Evolutionary conservation across 2,888 invertebrate species (phyloP), one percentile per base, ranked within the genome.

Genomic region (Ophonus ardosiacus): DNA sequence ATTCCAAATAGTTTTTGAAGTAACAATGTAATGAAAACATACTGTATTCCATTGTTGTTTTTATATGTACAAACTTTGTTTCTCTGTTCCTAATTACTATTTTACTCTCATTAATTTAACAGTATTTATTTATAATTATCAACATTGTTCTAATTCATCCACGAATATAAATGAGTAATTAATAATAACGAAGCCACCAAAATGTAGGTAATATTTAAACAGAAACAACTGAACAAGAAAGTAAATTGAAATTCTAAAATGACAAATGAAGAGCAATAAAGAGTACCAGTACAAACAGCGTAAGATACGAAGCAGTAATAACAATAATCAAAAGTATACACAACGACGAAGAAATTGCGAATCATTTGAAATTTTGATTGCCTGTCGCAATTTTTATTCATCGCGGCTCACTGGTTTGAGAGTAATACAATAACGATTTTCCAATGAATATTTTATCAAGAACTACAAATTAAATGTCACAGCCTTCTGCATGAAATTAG

Each of bases 221-320:
- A 38, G n/a, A 31, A 24, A 63, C 63, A 63, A 63, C 24, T 31
- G 38, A 24, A 51, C 8, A 21, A 51, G 76, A 76, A 76, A 76
- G 43, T 76, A 76, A 51, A 76, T 76, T 76, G 51, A 76, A 76
- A 76, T 76, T 17, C 18, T 51, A 76, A 71, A 76, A 76, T 76
- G 76, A 76, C 76, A 76, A 76, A 51, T 18, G 76, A 71, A 68
- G 68, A 13, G 68, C 68, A 31, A 68, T 68, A 68, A 68, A 68
- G 38, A 68, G 38, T 38, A 17, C 24, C 59, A 59, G 59, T 59
- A 59, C 59, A 59, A 59, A 59, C 59, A 59, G 59, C 59, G 18
- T 17, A 15, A 59, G 15, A 68, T 68, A 38, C 68, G 68, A 68
- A 68, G 38, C 38, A 3, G 65, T 31, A 65, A 68, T 68, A 68